Evolutionary conservation across 2,888 invertebrate genomes (phyloP).

Genomic region (Patella depressa): DNA sequence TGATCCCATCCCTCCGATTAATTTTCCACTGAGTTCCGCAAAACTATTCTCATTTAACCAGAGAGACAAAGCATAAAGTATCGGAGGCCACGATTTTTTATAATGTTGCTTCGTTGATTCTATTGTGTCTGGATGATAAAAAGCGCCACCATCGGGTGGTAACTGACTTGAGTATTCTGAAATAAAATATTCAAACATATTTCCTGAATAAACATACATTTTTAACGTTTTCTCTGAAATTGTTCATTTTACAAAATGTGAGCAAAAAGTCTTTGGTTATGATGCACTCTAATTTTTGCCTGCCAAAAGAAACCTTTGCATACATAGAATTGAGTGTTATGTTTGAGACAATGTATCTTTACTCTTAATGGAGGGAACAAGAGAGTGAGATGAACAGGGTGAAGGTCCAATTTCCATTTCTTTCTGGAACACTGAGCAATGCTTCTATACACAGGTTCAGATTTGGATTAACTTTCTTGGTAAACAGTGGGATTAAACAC

Average conservation of each 20-base stretch:
- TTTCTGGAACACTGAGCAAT: too few species aligned
- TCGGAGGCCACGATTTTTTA: constrained; percentile 92
- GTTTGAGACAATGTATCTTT: too few species aligned
- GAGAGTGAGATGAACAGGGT: too few species aligned
- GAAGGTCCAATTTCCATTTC: too few species aligned
- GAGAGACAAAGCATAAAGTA: constrained; percentile 92
- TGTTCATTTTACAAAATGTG: neutral
- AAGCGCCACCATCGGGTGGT: constrained; percentile 85
- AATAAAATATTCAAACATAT: constrained; percentile 9
- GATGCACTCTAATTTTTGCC: too few species aligned
- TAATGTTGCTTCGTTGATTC: constrained; percentile 94
- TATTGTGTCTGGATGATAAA: constrained; percentile 96
- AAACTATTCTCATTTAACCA: constrained; percentile 84
- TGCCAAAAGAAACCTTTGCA: too few species aligned
- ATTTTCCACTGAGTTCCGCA: constrained; percentile 51
- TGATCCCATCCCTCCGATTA: constrained; percentile 32
- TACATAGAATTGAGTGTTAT: too few species aligned
- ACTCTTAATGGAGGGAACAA: too few species aligned
- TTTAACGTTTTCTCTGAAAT: neutral
- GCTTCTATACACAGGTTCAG: too few species aligned
- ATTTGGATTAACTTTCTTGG: too few species aligned
- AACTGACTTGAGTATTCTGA: constrained; percentile 94
- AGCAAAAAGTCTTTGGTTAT: neutral
- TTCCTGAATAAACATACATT: neutral
- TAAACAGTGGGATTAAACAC: too few species aligned